These are phyloP conservation scores for Norana najaformis DNA, from an alignment of 2,888 invertebrate genomes.

Conservation along the genomic window DNA sequence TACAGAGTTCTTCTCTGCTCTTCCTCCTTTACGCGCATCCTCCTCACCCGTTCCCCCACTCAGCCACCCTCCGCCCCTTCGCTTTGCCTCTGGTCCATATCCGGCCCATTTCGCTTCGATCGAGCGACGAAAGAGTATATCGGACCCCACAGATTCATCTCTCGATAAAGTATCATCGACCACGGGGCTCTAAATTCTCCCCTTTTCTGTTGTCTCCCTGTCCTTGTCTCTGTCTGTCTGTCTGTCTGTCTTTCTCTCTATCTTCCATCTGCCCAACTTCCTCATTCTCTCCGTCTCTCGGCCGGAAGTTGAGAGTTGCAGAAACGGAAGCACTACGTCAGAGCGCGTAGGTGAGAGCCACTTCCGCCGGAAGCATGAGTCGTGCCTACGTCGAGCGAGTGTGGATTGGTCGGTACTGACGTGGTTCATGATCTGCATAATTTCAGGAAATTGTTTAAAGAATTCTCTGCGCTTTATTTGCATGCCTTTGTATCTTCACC, in stretches of 20 bases:
- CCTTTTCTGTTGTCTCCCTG: not conserved
- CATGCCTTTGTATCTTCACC: not conserved
- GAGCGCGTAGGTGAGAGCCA: not conserved
- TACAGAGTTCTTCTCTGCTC: not conserved
- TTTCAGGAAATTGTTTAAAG: constrained; percentile 2
- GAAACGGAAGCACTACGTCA: not conserved
- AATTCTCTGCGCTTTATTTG: not conserved
- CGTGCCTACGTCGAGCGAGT: not conserved
- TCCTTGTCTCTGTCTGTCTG: not conserved
- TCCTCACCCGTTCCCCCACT: not conserved
- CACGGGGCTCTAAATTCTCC: not conserved
- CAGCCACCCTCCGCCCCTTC: not conserved
- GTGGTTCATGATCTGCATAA: not conserved
- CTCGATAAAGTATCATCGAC: not conserved
- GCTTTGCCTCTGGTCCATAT: not conserved
- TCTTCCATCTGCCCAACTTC: not conserved
- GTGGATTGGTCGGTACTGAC: not conserved
- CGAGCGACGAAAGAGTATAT: not conserved
- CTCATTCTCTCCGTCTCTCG: not conserved
- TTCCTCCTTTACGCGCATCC: not conserved
- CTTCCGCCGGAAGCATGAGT: not conserved
- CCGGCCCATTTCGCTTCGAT: not conserved
- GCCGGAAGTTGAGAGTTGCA: not conserved
- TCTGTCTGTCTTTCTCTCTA: not conserved
- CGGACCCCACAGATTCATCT: not conserved